phyloP scores from a whole-genome alignment of 2,888 invertebrate genomes.

The Galerucella calmariensis region DNA sequence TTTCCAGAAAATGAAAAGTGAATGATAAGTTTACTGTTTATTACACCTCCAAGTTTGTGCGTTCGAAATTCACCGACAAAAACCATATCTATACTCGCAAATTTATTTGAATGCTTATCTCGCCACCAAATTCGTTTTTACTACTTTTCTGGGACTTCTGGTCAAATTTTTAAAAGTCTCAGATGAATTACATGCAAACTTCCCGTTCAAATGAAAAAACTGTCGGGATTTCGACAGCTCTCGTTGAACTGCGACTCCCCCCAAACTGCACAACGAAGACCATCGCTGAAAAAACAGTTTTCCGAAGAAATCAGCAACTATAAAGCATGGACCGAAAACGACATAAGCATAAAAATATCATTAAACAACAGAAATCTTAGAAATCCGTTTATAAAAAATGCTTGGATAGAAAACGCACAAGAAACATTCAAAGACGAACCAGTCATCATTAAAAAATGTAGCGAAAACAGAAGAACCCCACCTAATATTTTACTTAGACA shows the following conservation, averaged over 20 bases:
- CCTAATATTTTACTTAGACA: conserved; percentile 54
- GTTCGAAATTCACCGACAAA: background rate
- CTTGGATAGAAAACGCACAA: conserved; percentile 47
- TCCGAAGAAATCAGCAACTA: conserved; percentile 55
- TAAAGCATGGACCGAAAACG: conserved; percentile 46
- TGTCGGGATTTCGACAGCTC: conserved; percentile 59
- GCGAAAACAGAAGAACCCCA: conserved; percentile 52
- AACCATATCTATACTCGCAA: too few species aligned
- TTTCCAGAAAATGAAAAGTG: conserved; percentile 13
- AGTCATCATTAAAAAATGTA: conserved; percentile 59
- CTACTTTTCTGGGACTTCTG: background rate
- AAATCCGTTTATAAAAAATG: conserved; percentile 53
- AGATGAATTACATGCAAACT: background rate
- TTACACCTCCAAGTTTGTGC: background rate
- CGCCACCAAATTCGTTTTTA: too few species aligned
- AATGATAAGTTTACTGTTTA: conserved; percentile 12
- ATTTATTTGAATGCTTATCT: too few species aligned
- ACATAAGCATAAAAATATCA: conserved; percentile 49
- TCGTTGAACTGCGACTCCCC: conserved; percentile 58
- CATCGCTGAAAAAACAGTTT: conserved; percentile 58
- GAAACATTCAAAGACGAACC: conserved; percentile 52
- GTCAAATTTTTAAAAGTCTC: background rate
- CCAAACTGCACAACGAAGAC: conserved; percentile 45
- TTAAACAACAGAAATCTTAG: conserved; percentile 44
- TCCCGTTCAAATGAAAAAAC: conserved; percentile 50